Evolutionary conservation across 1,140 invertebrate genomes (phyloP).

Genomic region (Andricus grossulariae): DNA sequence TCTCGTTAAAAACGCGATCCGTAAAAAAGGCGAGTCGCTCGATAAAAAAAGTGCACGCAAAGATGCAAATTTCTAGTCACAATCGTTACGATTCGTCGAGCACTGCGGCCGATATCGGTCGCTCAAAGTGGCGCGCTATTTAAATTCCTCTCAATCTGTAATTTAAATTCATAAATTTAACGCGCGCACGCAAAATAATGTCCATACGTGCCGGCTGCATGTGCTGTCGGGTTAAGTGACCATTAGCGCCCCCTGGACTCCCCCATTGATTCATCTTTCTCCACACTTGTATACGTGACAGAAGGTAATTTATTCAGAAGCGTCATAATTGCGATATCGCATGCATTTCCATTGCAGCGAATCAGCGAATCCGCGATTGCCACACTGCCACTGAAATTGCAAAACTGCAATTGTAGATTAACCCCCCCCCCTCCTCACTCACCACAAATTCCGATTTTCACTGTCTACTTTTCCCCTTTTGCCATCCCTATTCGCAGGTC

Average conservation of each 20-base stretch:
- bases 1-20: neutral
- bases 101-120: neutral
- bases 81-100: constrained; percentile 9
- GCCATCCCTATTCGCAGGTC: neutral
- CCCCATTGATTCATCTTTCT: constrained; percentile 20
- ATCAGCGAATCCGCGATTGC: constrained; percentile 26
- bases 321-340: constrained; percentile 67
- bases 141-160: constrained; percentile 52
- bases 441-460: neutral
- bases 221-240: constrained; percentile 49
- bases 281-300: constrained; percentile 55
- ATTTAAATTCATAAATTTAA: constrained; percentile 57
- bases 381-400: constrained; percentile 2
- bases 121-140: constrained; percentile 40
- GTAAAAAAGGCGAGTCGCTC: constrained; percentile 9
- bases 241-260: constrained; percentile 20
- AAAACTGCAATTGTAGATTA: constrained; percentile 17
- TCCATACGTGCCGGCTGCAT: constrained; percentile 40
- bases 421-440: neutral
- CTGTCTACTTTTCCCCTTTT: neutral
- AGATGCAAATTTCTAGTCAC: constrained; percentile 1
- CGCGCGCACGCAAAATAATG: constrained; percentile 52
- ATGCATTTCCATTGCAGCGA: constrained; percentile 50
- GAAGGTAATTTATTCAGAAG: constrained; percentile 64
- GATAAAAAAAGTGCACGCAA: constrained; percentile 3